phyloP scores from a whole-genome alignment of 2,113 vertebrate species.

The Channa argus region DNA sequence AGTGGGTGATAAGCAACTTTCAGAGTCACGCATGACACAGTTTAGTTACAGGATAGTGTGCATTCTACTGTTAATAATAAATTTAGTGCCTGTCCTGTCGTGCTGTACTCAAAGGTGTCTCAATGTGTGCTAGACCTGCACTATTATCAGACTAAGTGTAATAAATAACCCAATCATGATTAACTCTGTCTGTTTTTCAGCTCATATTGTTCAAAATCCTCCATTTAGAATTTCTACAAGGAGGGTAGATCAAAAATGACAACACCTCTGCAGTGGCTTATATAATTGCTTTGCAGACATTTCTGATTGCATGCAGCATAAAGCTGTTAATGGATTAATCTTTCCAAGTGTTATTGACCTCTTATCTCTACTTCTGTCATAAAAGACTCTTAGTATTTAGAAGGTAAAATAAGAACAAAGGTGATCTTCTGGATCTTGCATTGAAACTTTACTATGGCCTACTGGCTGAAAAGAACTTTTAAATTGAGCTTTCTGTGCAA shows the following conservation, averaged over 20 bases:
- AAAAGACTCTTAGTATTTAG: neutral
- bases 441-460: too few relatives aligned
- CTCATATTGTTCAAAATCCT: too few relatives aligned
- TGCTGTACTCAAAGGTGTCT: neutral
- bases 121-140: neutral
- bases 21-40: neutral
- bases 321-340: slow-evolving; percentile 11
- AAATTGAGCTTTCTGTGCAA: neutral
- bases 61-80: neutral
- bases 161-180: too few relatives aligned
- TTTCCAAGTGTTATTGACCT: neutral
- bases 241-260: too few relatives aligned
- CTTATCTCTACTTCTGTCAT: neutral
- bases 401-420: too few relatives aligned
- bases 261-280: too few relatives aligned
- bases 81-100: neutral
- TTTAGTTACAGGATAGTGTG: neutral
- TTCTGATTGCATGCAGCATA: neutral
- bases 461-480: too few relatives aligned
- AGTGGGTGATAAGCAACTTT: neutral
- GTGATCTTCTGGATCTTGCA: too few relatives aligned
- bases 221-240: too few relatives aligned
- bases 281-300: neutral
- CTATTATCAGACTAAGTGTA: neutral
- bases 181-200: too few relatives aligned